Conservation (phyloP, 2,113 vertebrate genomes). For the Odontesthes bonariensis region DNA sequence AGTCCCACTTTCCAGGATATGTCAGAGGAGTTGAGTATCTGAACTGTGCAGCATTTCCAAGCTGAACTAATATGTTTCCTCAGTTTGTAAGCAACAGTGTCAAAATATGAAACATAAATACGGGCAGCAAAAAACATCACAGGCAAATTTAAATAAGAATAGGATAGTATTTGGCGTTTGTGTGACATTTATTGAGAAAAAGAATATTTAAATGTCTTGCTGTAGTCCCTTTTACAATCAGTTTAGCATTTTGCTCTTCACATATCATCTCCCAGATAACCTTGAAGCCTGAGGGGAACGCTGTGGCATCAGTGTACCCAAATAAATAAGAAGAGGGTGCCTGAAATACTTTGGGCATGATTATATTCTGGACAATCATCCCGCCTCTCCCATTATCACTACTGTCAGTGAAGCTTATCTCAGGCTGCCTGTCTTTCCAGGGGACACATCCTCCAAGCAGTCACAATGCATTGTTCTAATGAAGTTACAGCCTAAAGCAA, state of each 20-base stretch:
- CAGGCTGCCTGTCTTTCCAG: constrained; percentile 33
- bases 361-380: constrained; percentile 62
- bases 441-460: constrained; percentile 58
- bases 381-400: constrained; percentile 57
- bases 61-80: constrained; percentile 27
- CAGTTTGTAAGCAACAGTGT: constrained; percentile 20
- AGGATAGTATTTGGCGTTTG: background rate
- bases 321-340: constrained; percentile 44
- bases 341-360: constrained; percentile 48
- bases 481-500: constrained; percentile 66
- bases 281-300: constrained; percentile 14
- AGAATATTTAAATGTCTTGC: background rate
- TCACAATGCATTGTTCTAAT: constrained; percentile 69
- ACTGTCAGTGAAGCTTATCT: constrained; percentile 72
- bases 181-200: background rate
- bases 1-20: constrained; percentile 7
- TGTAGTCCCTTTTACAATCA: background rate
- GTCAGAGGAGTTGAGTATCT: constrained; percentile 29
- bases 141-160: background rate
- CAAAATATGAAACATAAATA: constrained; percentile 9
- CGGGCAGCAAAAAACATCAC: background rate
- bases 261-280: constrained; percentile 32
- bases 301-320: background rate
- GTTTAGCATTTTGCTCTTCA: constrained; percentile 2
- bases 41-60: constrained; percentile 33